Percentiles rank a stretch among this genome's conserved stretches.
phyloP scores from a whole-genome alignment of 2,797 vertebrate genomes.

The Sciaenops ocellatus region DNA sequence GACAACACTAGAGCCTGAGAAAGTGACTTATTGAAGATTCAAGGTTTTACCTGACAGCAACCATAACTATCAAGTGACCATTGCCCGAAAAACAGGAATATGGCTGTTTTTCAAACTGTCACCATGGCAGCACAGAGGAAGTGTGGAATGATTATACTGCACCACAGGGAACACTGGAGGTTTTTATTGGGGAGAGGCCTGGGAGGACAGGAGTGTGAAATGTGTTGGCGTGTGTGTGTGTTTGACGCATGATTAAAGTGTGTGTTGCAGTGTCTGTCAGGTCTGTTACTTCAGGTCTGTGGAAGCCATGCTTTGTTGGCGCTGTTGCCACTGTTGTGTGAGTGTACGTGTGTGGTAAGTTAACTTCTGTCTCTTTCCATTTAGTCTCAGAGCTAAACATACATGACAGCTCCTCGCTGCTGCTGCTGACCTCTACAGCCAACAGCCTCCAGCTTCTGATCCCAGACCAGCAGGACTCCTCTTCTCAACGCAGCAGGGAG shows the following conservation, averaged over 20 bases:
- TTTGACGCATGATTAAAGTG: constrained; percentile 29
- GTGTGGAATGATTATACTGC: constrained; percentile 56
- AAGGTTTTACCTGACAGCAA: constrained; percentile 37
- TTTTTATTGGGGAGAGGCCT: constrained; percentile 44
- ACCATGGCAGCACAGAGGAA: constrained; percentile 56
- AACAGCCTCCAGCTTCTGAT: constrained; percentile 44
- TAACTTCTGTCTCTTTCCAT: constrained; percentile 63
- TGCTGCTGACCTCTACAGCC: constrained; percentile 56
- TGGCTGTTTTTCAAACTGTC: constrained; percentile 63
- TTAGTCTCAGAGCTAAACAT: constrained; percentile 58
- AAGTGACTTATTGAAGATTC: constrained; percentile 29
- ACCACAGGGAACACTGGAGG: constrained; percentile 48
- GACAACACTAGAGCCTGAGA: constrained; percentile 3
- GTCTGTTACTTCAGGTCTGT: constrained; percentile 28
- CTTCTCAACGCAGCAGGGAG: constrained; percentile 34
- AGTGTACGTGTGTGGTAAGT: constrained; percentile 48
- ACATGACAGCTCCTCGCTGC: constrained; percentile 49
- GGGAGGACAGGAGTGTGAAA: constrained; percentile 42
- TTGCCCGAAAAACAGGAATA: constrained; percentile 36
- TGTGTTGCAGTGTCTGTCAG: constrained; percentile 43
- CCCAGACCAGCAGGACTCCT: constrained; percentile 53
- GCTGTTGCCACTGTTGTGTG: constrained; percentile 20
- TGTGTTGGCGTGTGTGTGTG: constrained; percentile 21
- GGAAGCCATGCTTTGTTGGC: constrained; percentile 23
- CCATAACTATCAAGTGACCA: constrained; percentile 50